Base-by-base conservation (phyloP, 2,113 vertebrate species). In the Sebastes schlegelii region DNA sequence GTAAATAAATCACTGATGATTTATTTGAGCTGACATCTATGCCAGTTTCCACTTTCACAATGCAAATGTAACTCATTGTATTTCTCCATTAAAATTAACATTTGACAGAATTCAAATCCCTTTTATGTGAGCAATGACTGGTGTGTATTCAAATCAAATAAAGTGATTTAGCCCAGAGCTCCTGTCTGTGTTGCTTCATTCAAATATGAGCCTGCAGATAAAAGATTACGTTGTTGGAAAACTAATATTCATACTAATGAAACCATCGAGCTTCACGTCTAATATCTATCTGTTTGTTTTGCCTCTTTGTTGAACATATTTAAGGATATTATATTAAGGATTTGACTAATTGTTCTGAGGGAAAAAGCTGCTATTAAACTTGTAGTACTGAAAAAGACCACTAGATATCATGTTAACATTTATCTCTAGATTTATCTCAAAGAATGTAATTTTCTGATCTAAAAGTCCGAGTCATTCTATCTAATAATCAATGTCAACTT, bases 321-420 rank as follows among this genome's bases (percentile, higher is more conserved):
- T 46, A 9, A 46, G 45, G 45, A 26, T 26, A 26, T 26, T 26
- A 26, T 46, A 46, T 46, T 52, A 55, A 55, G 19, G 19, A 45
- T 46, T 21, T 66, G 9, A 21, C 12, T 3, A 66, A 46, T n/a
- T 34, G 19, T 43, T 64, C 17, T 43, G 17, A 12, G 7, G 4
- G n/a, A 12, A 65, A 17, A 16, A 51, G 1, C 19, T 49, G 1
- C 19, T 21, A 12, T 66, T 21, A 16, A 26, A 42, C 12, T 5
- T 55, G 34, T 26, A 64, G 10, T 80, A n/a, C 42, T 34, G 4
- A 54, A 52, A 71, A 10, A 0, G 23, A 10, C 48, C 77, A 46
- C 68, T n/a, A 72, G 78, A 12, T n/a, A 67, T 54, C 77, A 26
- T n/a, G 77, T 54, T 68, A 26, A 6, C 14, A 51, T 54, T 19